Evolutionary conservation across 2,888 invertebrate species (phyloP), one percentile per base, ranked within the genome.

Genomic region (Oxyteleia sp.): DNA sequence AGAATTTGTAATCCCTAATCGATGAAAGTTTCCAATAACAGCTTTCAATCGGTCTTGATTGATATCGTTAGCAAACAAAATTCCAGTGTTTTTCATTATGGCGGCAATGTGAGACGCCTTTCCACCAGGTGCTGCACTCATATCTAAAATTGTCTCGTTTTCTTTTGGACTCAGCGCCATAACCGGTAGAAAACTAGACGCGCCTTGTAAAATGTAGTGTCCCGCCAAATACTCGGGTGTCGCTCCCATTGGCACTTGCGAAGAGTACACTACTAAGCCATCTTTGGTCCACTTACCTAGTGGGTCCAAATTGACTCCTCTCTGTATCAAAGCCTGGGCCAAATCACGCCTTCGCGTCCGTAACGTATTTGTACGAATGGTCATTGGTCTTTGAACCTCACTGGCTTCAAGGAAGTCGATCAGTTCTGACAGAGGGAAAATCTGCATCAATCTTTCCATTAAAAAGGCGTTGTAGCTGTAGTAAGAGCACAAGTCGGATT

Each of bases 221-320:
- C 99, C 99, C 51, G 99, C 99, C 84, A 99, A 95, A 94, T 99
- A 99, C 94, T 99, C 99, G 0, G 99, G 99, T 0, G 99, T 99
- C 0, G 99, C 99, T 84, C 99, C 99, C 88, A 99, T 94, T 0
- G 99, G 99, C 0, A 99, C 99, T 90, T 98, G 98, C 0, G 99
- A 97, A 86, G 97, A 98, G 93, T 98, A 99, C 7, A 99, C 95
- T 1, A 99, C 98, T 32, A 99, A 94, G 10, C 99, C 99, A 16
- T 99, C 98, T 94, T 99, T 99, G 55, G 98, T 98, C 99, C 99
- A 99, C 93, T 99, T 98, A 4, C 99, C 99, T 72, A 99, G 95
- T 0, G 99, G 99, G 94, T 99, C 99, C 84, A 99, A 95, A 94
- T 99, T 99, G 0, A 99, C 98, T 18, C 99, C 99, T 90, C 99